Evolutionary conservation across 2,888 invertebrate genomes (phyloP).

Genomic region (Papilio demoleus): DNA sequence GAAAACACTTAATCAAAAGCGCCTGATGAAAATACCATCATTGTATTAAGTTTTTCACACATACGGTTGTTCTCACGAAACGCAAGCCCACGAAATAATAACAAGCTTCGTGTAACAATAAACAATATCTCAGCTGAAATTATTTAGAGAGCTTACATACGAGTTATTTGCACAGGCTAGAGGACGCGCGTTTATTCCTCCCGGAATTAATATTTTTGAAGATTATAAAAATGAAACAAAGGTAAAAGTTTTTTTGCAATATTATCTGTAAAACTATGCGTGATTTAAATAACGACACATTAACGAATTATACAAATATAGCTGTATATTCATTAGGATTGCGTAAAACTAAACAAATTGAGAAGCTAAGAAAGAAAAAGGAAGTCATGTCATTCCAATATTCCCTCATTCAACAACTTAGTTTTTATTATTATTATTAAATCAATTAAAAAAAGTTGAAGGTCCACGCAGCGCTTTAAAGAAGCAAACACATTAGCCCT

Average conservation of each 20-base stretch:
- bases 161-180: neutral
- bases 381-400: neutral
- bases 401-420: neutral
- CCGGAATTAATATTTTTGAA: neutral
- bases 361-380: neutral
- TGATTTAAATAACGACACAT: neutral
- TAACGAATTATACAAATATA: neutral
- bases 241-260: neutral
- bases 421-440: neutral
- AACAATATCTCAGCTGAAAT: constrained; percentile 53
- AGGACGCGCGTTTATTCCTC: neutral
- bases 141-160: constrained; percentile 46
- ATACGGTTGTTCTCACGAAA: constrained; percentile 57
- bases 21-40: constrained; percentile 18
- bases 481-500: neutral
- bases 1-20: constrained; percentile 38
- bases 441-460: too few relatives aligned
- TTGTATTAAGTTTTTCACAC: constrained; percentile 45
- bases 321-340: neutral
- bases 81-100: constrained; percentile 47
- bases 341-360: neutral
- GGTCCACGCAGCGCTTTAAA: too few relatives aligned
- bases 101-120: constrained; percentile 63
- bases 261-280: neutral
- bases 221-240: neutral